These are phyloP conservation scores for Neolamprologus ventralis DNA, from an alignment of 2,113 vertebrate species.

Conservation along the genomic window DNA sequence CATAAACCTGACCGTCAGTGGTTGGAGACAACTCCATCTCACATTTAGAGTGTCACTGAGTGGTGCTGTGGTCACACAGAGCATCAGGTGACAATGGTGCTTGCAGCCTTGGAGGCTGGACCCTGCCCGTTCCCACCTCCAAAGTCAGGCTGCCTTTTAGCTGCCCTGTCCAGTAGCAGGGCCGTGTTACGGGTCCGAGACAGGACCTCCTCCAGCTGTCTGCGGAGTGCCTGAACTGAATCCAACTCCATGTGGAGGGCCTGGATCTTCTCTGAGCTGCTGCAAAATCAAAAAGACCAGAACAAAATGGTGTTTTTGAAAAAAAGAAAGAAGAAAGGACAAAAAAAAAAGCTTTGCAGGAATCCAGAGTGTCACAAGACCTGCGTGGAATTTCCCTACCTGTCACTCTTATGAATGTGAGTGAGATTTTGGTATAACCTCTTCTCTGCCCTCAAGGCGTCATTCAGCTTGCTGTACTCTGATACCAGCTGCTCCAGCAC, in stretches of 20 bases:
- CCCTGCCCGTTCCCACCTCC: slow-evolving; percentile 93
- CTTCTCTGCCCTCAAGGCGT: slow-evolving; percentile 84
- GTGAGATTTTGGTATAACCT: slow-evolving; percentile 83
- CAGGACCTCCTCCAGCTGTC: slow-evolving; percentile 87
- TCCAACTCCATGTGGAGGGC: slow-evolving; percentile 82
- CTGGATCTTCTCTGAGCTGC: slow-evolving; percentile 74
- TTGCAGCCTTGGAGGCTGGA: slow-evolving; percentile 78
- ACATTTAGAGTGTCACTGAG: slow-evolving; percentile 17
- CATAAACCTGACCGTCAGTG: background rate
- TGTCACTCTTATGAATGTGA: slow-evolving; percentile 76
- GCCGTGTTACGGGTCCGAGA: slow-evolving; percentile 79
- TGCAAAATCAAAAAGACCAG: background rate
- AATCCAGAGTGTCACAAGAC: background rate
- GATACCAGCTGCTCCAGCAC: slow-evolving; percentile 81
- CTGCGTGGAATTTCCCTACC: slow-evolving; percentile 61
- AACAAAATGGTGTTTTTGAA: background rate
- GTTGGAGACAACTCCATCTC: slow-evolving; percentile 15
- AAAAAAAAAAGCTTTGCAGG: background rate
- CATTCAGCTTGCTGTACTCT: slow-evolving; percentile 82
- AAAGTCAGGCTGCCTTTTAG: slow-evolving; percentile 72
- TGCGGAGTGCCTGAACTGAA: slow-evolving; percentile 79
- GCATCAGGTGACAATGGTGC: slow-evolving; percentile 47
- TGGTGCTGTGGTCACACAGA: slow-evolving; percentile 17
- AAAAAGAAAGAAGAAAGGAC: background rate
- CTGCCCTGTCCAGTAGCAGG: slow-evolving; percentile 76